phyloP scores from a whole-genome alignment of 2,113 vertebrate species.

The Sceloporus undulatus region DNA sequence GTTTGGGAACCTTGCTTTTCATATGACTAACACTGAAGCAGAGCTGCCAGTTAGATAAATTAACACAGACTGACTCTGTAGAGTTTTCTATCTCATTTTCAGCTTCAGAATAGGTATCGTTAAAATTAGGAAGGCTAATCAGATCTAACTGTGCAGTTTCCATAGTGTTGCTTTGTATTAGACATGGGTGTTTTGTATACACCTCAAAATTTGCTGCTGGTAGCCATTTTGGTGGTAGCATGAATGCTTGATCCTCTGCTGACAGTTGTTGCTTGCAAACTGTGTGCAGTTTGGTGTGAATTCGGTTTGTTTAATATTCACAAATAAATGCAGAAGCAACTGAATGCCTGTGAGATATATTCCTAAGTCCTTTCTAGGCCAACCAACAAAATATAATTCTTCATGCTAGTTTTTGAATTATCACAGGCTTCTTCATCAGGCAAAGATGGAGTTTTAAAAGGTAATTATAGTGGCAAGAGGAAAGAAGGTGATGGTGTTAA shows the following conservation, averaged over 20 bases:
- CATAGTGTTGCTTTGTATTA: not conserved
- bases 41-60: conserved; percentile 6
- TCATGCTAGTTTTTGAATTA: too few species aligned
- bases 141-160: not conserved
- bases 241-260: not conserved
- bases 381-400: too few species aligned
- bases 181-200: not conserved
- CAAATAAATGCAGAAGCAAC: not conserved
- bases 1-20: not conserved
- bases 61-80: not conserved
- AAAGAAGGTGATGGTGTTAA: too few species aligned
- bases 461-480: too few species aligned
- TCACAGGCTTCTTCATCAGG: too few species aligned
- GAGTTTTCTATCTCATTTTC: not conserved
- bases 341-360: too few species aligned
- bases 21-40: conserved; percentile 31
- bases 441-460: too few species aligned
- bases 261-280: not conserved
- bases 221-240: conserved; percentile 20
- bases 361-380: too few species aligned
- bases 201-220: too few species aligned
- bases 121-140: not conserved
- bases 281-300: not conserved
- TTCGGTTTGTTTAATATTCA: not conserved
- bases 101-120: not conserved